Percentiles rank a stretch among this genome's conserved stretches.
Evolutionary conservation across 2,888 invertebrate species (phyloP).

Genomic region (Epinotia ramella): DNA sequence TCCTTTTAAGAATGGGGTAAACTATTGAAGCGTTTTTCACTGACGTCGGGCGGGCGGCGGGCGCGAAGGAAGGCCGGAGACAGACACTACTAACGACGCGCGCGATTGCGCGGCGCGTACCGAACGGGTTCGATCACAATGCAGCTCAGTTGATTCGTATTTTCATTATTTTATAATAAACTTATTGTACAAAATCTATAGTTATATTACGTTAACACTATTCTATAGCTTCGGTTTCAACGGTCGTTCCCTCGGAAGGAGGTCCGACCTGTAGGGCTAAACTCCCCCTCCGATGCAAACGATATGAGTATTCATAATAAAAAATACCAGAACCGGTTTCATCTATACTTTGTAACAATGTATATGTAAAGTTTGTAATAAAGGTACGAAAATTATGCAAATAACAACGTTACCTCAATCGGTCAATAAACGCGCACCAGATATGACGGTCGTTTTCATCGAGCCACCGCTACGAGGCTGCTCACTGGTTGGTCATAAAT

Average conservation of each 20-base stretch:
- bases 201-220: conserved; percentile 74
- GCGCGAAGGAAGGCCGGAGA: conserved; percentile 60
- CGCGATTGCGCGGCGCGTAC: conserved; percentile 51
- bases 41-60: conserved; percentile 48
- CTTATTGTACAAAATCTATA: conserved; percentile 81
- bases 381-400: conserved; percentile 42
- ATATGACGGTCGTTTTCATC: not conserved
- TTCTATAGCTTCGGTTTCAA: conserved; percentile 59
- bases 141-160: conserved; percentile 83
- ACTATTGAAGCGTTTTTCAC: no score
- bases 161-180: conserved; percentile 71
- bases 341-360: conserved; percentile 39
- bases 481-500: no score
- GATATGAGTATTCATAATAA: conserved; percentile 43
- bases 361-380: conserved; percentile 45
- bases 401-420: conserved; percentile 39
- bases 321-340: conserved; percentile 41
- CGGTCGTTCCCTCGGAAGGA: conserved; percentile 46
- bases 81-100: conserved; percentile 59
- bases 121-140: conserved; percentile 80
- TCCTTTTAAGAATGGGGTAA: no score
- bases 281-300: conserved; percentile 35
- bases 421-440: conserved; percentile 23
- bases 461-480: conserved; percentile 14
- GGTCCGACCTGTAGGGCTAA: conserved; percentile 25